Base-by-base conservation (phyloP, 2,888 invertebrate species). In the Baccha elongata region DNA sequence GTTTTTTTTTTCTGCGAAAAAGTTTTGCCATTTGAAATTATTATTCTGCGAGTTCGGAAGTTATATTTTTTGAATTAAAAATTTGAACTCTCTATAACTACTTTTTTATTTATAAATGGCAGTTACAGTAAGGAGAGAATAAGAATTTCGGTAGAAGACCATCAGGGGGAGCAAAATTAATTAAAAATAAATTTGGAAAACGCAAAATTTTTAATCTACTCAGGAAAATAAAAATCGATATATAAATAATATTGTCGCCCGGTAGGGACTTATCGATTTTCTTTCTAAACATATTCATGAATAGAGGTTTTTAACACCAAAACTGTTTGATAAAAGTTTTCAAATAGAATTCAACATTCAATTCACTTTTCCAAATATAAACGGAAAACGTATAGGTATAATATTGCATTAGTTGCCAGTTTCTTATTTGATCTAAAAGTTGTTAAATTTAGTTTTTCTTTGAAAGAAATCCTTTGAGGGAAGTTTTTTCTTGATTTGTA, bases 371-470 rank as follows among this genome's bases (percentile, higher is more conserved):
- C n/a, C 4, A 5, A 17, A 37, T 23, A 29, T 35, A 69, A 62
- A 32, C 69, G 40, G 44, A 37, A 80, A 60, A 81, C n/a, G n/a
- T n/a, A n/a, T n/a, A n/a, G n/a, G n/a, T n/a, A n/a, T n/a, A n/a
- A n/a, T n/a, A n/a, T n/a, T n/a, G n/a, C n/a, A n/a, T n/a, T n/a
- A n/a, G n/a, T n/a, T n/a, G n/a, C n/a, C n/a, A n/a, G 58, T 65
- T 69, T 74, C 74, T 65, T 46, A 48, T 80, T 80, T 71, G 62
- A 83, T 78, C 46, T 68, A 55, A 78, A 76, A 81, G 55, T 81
- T 81, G 29, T 26, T 10, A 35, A 50, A 37, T 35, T 58, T 26
- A 48, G 26, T 68, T 65, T 46, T 52, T 35, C 21, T 10, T 8
- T 13, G 4, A 3, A 1, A 11, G 3, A 53, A 35, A 10, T 15